These are phyloP conservation scores for Astreopora myriophthalma DNA, from an alignment of 64 coral and sea anemone genomes.

Conservation along the genomic window DNA sequence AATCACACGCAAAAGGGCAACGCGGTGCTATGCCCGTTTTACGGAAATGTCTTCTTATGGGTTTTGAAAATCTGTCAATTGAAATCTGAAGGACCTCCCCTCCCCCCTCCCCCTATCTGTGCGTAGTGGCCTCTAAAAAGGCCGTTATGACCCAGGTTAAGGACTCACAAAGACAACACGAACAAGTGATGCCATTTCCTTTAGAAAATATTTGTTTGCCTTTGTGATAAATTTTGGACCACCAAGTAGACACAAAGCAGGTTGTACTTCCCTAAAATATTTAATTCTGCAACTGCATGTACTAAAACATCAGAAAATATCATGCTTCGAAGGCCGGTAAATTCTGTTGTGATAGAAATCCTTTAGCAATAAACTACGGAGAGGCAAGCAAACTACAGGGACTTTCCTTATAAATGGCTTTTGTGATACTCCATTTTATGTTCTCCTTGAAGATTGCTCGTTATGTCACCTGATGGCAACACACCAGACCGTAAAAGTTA, in stretches of 20 bases:
- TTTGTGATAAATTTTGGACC: not conserved
- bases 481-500: not conserved
- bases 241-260: not conserved
- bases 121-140: not conserved
- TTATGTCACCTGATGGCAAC: too few species aligned
- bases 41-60: too few species aligned
- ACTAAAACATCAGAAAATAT: not conserved
- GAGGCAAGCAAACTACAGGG: too few species aligned
- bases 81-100: not conserved
- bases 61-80: too few species aligned
- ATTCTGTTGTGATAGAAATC: too few species aligned
- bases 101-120: not conserved
- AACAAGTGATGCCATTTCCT: not conserved
- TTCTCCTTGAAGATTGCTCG: too few species aligned
- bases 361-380: too few species aligned
- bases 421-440: too few species aligned
- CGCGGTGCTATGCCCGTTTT: too few species aligned
- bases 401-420: too few species aligned
- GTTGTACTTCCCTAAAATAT: not conserved
- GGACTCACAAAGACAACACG: not conserved
- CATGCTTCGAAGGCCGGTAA: too few species aligned
- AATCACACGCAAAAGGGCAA: too few species aligned
- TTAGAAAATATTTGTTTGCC: not conserved
- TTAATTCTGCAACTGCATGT: not conserved
- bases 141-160: not conserved